Evolutionary conservation across 1,140 invertebrate genomes (phyloP).

Genomic region (Tetramorium alpestre): DNA sequence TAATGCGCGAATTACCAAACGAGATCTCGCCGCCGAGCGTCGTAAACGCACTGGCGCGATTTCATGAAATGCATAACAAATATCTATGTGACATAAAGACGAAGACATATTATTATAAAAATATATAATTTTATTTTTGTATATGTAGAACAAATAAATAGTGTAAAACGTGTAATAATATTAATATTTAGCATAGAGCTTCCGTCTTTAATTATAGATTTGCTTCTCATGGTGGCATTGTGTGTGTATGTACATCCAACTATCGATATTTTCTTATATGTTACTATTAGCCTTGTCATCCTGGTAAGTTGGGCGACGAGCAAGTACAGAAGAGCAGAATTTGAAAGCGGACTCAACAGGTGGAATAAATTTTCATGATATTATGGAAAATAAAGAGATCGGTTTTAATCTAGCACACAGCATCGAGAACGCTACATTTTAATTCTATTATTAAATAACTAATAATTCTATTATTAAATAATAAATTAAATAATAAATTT

Average conservation of each 20-base stretch:
- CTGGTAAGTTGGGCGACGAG: not conserved
- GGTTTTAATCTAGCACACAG: not conserved
- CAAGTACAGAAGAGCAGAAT: not conserved
- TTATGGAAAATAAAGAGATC: not conserved
- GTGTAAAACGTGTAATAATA: not conserved
- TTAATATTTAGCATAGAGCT: not conserved
- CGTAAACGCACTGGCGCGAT: not conserved
- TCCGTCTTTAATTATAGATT: not conserved
- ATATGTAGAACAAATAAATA: not conserved
- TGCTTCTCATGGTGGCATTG: not conserved
- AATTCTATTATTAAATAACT: not conserved
- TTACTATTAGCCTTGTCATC: not conserved
- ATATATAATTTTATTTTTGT: not conserved
- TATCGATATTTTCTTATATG: no score
- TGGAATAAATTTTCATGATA: constrained; percentile 29
- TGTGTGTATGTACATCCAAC: no score
- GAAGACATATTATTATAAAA: not conserved
- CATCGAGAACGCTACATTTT: not conserved
- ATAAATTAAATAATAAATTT: no score
- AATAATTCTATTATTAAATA: no score
- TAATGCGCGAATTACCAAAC: constrained; percentile 24
- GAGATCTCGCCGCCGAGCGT: not conserved
- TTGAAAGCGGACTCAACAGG: not conserved
- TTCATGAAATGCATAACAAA: not conserved
- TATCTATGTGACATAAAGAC: not conserved